Conservation (phyloP, 2,888 invertebrate species). For the Thymelicus lineola region DNA sequence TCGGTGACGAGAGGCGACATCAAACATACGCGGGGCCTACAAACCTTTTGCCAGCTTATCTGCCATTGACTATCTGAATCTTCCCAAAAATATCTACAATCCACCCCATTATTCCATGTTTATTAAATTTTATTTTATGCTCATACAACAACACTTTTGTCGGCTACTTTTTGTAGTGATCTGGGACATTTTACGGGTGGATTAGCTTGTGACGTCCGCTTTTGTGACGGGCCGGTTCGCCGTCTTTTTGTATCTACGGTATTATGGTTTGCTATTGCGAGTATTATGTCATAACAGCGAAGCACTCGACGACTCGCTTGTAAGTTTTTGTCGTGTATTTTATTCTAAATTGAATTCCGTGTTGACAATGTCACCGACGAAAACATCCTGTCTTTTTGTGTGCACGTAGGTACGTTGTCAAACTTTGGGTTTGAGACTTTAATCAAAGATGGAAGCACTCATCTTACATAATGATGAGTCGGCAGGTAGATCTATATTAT, state of each 20-base stretch:
- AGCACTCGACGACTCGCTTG: slow-evolving; percentile 69
- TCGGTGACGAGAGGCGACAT: slow-evolving; percentile 80
- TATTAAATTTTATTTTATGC: slow-evolving; percentile 85
- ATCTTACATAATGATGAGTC: slow-evolving; percentile 45
- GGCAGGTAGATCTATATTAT: slow-evolving; percentile 32
- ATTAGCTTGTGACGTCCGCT: slow-evolving; percentile 76
- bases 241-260: slow-evolving; percentile 75
- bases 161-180: slow-evolving; percentile 77
- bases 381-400: slow-evolving; percentile 78
- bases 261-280: slow-evolving; percentile 81
- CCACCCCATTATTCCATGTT: slow-evolving; percentile 76
- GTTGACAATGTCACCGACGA: slow-evolving; percentile 76
- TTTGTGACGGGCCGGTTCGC: slow-evolving; percentile 69
- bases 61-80: slow-evolving; percentile 80
- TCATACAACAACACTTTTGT: slow-evolving; percentile 85
- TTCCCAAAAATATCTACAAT: slow-evolving; percentile 75
- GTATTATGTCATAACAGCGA: slow-evolving; percentile 84
- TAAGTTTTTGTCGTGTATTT: slow-evolving; percentile 70
- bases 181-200: slow-evolving; percentile 85
- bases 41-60: slow-evolving; percentile 84
- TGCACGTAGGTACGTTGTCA: slow-evolving; percentile 39
- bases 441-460: slow-evolving; percentile 47
- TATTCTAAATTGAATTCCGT: slow-evolving; percentile 77
- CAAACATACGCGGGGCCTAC: slow-evolving; percentile 79
- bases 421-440: slow-evolving; percentile 51